A percentile compares a stretch with the other conserved stretches of the same genome.
phyloP scores from a whole-genome alignment of 2,113 vertebrate species.

The Chaenogobius annularis region DNA sequence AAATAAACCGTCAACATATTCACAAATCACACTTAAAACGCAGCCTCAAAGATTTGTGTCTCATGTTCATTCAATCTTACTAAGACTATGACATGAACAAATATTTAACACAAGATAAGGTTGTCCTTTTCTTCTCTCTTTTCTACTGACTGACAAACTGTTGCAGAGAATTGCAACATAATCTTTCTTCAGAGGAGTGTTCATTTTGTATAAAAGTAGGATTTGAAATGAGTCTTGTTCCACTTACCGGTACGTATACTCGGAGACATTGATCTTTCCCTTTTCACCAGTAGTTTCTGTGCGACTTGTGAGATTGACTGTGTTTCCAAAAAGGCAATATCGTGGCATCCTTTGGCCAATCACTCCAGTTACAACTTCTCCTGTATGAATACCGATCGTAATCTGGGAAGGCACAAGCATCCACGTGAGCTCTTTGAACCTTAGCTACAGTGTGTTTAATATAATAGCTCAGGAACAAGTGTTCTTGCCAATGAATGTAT shows the following conservation, averaged over 20 bases:
- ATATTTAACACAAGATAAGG: slow-evolving; percentile 1
- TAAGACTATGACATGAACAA: neutral
- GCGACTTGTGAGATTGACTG: slow-evolving; percentile 96
- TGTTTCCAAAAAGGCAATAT: slow-evolving; percentile 98
- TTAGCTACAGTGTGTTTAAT: neutral
- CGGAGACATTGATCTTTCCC: slow-evolving; percentile 94
- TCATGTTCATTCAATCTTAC: neutral
- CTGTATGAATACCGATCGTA: slow-evolving; percentile 97
- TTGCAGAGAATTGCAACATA: neutral
- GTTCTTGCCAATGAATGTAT: neutral
- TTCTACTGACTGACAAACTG: neutral
- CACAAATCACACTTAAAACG: slow-evolving; percentile 11
- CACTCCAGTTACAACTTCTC: slow-evolving; percentile 97
- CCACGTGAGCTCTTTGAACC: neutral
- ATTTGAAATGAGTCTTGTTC: neutral
- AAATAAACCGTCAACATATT: slow-evolving; percentile 18
- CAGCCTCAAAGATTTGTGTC: slow-evolving; percentile 1
- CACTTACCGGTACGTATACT: slow-evolving; percentile 91
- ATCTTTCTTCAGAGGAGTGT: neutral
- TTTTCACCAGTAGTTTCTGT: slow-evolving; percentile 98
- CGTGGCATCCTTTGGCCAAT: slow-evolving; percentile 98
- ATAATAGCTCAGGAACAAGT: neutral
- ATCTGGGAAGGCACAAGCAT: slow-evolving; percentile 76
- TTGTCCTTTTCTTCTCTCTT: neutral
- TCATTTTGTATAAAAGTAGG: neutral